phyloP scores from a whole-genome alignment of 1,140 invertebrate genomes.

The Lasaia peninsularis region DNA sequence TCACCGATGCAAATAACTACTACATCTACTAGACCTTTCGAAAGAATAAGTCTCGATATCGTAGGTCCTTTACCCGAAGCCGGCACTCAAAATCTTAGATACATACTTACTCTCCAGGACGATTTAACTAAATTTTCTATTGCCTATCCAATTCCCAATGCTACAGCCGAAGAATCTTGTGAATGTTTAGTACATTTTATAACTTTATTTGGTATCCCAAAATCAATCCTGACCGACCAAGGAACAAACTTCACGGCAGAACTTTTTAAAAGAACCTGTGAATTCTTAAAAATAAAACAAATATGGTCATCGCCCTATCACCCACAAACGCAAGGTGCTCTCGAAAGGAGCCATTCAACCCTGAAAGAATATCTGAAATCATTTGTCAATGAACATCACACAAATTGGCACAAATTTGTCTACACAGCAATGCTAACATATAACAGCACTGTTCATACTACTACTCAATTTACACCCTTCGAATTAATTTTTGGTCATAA shows the following conservation, averaged over 20 bases:
- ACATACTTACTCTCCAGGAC: conserved; percentile 14
- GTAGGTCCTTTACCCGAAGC: conserved; percentile 21
- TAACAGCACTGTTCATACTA: background rate
- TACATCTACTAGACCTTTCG: conserved; percentile 14
- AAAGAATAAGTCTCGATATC: conserved; percentile 17
- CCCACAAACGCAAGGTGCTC: conserved; percentile 19
- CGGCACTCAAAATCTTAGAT: conserved; percentile 1
- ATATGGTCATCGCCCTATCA: conserved; percentile 23
- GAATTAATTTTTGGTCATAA: conserved; percentile 6
- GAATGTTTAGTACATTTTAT: conserved; percentile 22
- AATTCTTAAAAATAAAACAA: conserved; percentile 26
- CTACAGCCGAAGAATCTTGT: conserved; percentile 15
- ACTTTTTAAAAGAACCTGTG: conserved; percentile 23
- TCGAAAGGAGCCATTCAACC: conserved; percentile 14
- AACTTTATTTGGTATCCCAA: conserved; percentile 19
- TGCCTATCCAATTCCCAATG: conserved; percentile 13
- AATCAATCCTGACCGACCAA: conserved; percentile 14
- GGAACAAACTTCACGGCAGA: too few species aligned
- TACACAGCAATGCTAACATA: too few species aligned
- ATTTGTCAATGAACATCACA: too few species aligned
- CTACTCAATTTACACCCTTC: background rate
- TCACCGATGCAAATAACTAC: conserved; percentile 23
- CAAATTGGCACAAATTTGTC: too few species aligned
- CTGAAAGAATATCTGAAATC: conserved; percentile 12
- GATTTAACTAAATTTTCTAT: conserved; percentile 14